Evolutionary conservation across 2,888 invertebrate genomes (phyloP).

Genomic region (Diaperis boleti): DNA sequence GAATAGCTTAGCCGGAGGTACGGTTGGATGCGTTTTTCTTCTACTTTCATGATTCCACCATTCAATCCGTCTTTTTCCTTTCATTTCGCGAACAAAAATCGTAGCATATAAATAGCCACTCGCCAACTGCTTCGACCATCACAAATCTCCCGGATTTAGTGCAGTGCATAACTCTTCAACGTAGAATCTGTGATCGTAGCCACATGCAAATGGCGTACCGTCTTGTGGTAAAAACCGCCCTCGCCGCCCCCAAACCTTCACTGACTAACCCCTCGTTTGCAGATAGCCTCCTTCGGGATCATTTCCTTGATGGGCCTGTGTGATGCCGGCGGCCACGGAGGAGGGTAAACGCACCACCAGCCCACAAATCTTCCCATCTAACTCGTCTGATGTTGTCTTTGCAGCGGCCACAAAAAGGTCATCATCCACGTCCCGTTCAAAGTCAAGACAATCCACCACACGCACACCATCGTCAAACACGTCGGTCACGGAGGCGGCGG

Average conservation of each 20-base stretch:
- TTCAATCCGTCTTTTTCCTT: slow-evolving; percentile 54
- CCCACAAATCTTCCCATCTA: slow-evolving; percentile 47
- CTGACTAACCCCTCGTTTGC: slow-evolving; percentile 37
- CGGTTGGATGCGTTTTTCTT: slow-evolving; percentile 53
- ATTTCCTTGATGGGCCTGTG: slow-evolving; percentile 64
- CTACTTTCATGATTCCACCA: slow-evolving; percentile 54
- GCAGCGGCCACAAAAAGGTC: slow-evolving; percentile 73
- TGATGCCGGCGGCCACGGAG: slow-evolving; percentile 64
- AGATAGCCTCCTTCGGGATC: slow-evolving; percentile 61
- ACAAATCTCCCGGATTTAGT: slow-evolving; percentile 57
- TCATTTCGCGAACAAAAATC: slow-evolving; percentile 53
- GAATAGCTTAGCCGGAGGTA: slow-evolving; percentile 46
- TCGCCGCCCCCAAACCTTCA: neutral
- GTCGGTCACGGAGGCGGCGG: slow-evolving; percentile 68
- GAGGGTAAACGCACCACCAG: slow-evolving; percentile 48
- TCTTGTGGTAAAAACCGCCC: slow-evolving; percentile 50
- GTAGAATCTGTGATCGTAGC: slow-evolving; percentile 51
- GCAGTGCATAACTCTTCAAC: slow-evolving; percentile 54
- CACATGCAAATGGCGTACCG: slow-evolving; percentile 53
- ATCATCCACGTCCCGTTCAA: slow-evolving; percentile 84
- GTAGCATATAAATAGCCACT: slow-evolving; percentile 58
- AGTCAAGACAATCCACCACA: slow-evolving; percentile 82
- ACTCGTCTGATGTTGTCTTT: slow-evolving; percentile 44
- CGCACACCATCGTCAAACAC: slow-evolving; percentile 82
- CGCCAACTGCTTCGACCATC: slow-evolving; percentile 51